Evolutionary conservation across 2,797 vertebrate genomes (phyloP), one percentile per base, ranked within the genome.

Genomic region (Acropternis orthonyx): DNA sequence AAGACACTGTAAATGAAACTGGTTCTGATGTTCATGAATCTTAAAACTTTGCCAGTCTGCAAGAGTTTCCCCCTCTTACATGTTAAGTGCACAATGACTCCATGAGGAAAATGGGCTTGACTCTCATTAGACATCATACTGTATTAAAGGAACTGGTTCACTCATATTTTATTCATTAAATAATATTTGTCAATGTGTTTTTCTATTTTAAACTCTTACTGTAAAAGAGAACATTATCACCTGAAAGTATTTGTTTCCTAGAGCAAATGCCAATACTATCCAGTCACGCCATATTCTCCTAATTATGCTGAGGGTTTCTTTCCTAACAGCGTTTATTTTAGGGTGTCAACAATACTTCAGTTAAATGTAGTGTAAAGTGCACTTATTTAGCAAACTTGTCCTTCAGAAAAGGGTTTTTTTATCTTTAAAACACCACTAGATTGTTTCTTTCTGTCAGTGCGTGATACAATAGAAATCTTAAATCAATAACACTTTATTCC

Each of bases 401-500:
- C 97, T 97, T 98, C 97, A 79, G 83, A 87, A 71, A 89, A 93
- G 17, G 43, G 1, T 5, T 85, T 88, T 92, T 89, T 88, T 54
- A 11, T 77, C 76, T 92, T 72, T 91, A 93, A 97, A 89, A 86
- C 43, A 34, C 37, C 14, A 24, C 46, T 72, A 59, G 49, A 52
- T 67, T 93, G 74, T 94, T 92, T 85, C 84, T 87, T 96, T 87
- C 95, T 94, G 95, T 96, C 95, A 97, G 95, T 61, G 91, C 68
- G 39, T 41, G 92, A 96, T 93, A 96, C 93, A 88, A 73, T 89
- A 97, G 97, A 96, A 97, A 97, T 93, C 96, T 97, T 97, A 89
- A 98, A 98, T 99, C 98, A 98, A 99, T 99, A 98, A 79, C 95
- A 85, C 97, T 97, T 98, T 97, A 98, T 98, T 98, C 98, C 96